Conservation (phyloP, 2,113 vertebrate species). For the Plestiodon gilberti region DNA sequence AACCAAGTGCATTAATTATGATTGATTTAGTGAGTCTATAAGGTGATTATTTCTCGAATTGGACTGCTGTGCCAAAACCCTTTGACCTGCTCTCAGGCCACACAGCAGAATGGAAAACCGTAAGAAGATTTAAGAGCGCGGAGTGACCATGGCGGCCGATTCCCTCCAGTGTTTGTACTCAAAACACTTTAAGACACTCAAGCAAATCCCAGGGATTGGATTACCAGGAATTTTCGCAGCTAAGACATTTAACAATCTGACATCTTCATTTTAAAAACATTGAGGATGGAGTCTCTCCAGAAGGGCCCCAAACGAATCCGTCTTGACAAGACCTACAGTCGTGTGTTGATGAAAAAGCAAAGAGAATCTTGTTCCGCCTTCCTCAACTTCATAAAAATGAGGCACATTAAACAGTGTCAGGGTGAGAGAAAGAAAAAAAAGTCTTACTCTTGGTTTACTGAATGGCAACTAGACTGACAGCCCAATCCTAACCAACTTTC, state of each 20-base stretch:
- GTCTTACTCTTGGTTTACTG: no score
- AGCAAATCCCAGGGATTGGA: constrained; percentile 73
- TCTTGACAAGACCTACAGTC: background rate
- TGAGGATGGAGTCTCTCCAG: constrained; percentile 26
- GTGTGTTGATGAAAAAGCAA: background rate
- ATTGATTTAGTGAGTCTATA: constrained; percentile 92
- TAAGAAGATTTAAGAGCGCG: constrained; percentile 88
- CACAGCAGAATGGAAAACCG: constrained; percentile 88
- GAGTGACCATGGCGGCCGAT: constrained; percentile 73
- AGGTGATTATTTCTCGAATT: constrained; percentile 94
- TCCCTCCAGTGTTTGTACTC: constrained; percentile 79
- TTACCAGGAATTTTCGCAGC: constrained; percentile 63
- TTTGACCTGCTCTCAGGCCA: constrained; percentile 91
- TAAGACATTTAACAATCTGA: constrained; percentile 72
- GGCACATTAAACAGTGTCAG: constrained; percentile 33
- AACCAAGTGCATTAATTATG: constrained; percentile 94
- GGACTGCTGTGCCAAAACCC: constrained; percentile 88
- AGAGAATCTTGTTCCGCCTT: background rate
- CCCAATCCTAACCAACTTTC: no score
- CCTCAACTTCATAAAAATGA: constrained; percentile 54
- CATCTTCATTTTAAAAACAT: constrained; percentile 46
- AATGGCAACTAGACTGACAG: no score
- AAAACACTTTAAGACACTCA: constrained; percentile 74
- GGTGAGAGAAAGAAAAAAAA: constrained; percentile 7
- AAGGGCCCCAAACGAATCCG: constrained; percentile 49